These are phyloP conservation scores for Enteromius radiatus DNA, from an alignment of 2,797 vertebrate species.

Conservation along the genomic window DNA sequence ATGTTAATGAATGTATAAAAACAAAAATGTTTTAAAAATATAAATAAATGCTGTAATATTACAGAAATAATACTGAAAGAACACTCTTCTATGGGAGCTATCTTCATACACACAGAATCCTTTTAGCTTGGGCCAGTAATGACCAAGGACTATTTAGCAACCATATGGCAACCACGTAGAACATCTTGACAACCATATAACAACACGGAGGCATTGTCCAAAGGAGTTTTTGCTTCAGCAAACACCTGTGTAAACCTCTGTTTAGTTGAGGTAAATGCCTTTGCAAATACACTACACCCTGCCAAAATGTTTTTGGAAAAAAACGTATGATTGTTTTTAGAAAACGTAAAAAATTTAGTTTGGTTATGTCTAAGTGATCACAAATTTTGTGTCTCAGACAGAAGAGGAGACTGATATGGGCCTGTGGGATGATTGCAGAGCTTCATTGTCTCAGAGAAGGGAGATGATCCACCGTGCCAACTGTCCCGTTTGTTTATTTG, in stretches of 20 bases:
- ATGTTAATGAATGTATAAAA: neutral
- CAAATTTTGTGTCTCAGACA: neutral
- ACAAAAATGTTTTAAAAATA: neutral
- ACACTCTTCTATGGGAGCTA: neutral
- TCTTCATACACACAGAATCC: neutral
- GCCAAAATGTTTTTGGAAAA: neutral
- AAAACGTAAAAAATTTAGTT: neutral
- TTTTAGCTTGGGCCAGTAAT: neutral
- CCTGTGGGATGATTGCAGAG: neutral
- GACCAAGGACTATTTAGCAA: neutral
- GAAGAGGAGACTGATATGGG: neutral
- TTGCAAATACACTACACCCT: neutral
- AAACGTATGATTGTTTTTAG: neutral
- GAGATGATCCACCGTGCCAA: neutral
- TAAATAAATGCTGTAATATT: neutral
- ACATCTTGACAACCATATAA: conserved; percentile 7
- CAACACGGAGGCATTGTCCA: neutral
- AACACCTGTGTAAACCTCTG: neutral
- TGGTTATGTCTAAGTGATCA: neutral
- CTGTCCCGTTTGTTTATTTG: conserved; percentile 38
- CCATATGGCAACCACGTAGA: neutral
- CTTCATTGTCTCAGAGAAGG: neutral
- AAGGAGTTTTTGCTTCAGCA: neutral
- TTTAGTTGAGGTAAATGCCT: neutral
- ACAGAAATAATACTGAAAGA: neutral